Base-by-base conservation (phyloP, 2,113 vertebrate genomes). In the Donacobius atricapilla region DNA sequence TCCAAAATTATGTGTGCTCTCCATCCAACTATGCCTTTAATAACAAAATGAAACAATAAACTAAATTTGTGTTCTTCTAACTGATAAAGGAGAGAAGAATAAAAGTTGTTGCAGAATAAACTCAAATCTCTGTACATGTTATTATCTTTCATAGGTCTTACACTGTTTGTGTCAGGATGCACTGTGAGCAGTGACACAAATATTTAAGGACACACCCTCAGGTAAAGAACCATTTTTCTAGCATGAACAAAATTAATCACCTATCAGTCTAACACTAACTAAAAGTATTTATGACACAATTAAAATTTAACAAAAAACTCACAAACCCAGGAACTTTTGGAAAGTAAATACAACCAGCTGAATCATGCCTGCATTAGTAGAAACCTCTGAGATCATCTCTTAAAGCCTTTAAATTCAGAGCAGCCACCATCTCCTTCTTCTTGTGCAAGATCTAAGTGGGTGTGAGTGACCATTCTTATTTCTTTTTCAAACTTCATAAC, bases 161-260 rank as follows among this genome's bases (percentile, higher is more conserved):
- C 13, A 54, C 11, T 73, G 21, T 53, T 83, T 30, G 6, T 96
- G 65, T 93, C 95, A 95, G 70, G 77, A 81, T 89, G 21, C 39
- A 78, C 77, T 90, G 83, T 86, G 90, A 75, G 70, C 42, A 73
- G 56, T 23, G 76, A 77, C 60, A 77, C 33, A 88, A 73, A 81
- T 64, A 42, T 78, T 83, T 90, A 51, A 85, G 87, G 53, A 72
- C 54, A 17, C 8, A 85, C 61, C 22, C 50, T 89, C 39, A 93
- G 83, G 61, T 82, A 83, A 90, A 96, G 44, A 85, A 88, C 65
- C 53, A 69, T 88, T 82, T 71, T 87, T 78, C n/a, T 44, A 87
- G 35, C 19, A 85, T 15, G 21, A 91, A 54, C 57, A 94, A 45
- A 50, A 92, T 91, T 93, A 95, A 94, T 94, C 87, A 89, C 39